Evolutionary conservation across 2,113 vertebrate species (phyloP).

Genomic region (Typhlomys cinereus): DNA sequence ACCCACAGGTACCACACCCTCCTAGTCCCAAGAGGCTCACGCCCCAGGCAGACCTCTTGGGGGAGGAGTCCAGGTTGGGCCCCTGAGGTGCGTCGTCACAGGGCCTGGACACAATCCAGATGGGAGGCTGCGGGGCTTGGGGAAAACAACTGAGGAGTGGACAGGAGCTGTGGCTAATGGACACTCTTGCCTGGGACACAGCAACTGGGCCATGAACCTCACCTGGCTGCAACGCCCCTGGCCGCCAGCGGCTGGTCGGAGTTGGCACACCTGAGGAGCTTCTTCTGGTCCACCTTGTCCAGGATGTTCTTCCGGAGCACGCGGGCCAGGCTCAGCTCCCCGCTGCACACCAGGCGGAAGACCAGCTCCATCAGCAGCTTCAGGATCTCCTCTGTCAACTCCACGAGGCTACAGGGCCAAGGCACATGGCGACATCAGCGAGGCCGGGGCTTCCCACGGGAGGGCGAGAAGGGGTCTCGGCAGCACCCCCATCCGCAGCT

Average conservation of each 20-base stretch:
- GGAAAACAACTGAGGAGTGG: fast-evolving
- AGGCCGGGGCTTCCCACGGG: background rate
- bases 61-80: background rate
- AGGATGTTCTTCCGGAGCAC: conserved; percentile 98
- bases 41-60: background rate
- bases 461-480: too few relatives aligned
- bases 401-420: conserved; percentile 90
- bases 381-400: conserved; percentile 96
- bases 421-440: background rate
- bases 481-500: background rate
- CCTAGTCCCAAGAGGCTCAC: background rate
- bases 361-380: conserved; percentile 98
- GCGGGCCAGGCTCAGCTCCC: conserved; percentile 96
- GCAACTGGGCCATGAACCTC: conserved; percentile 17
- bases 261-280: conserved; percentile 92
- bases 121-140: background rate
- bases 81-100: fast-evolving
- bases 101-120: background rate
- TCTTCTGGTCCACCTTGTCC: conserved; percentile 98
- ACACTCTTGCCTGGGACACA: background rate
- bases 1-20: background rate
- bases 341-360: conserved; percentile 94
- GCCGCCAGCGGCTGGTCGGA: conserved; percentile 95
- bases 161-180: fast-evolving
- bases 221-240: conserved; percentile 97